phyloP scores from a whole-genome alignment of 2,113 vertebrate species.

The Neolamprologus toae region DNA sequence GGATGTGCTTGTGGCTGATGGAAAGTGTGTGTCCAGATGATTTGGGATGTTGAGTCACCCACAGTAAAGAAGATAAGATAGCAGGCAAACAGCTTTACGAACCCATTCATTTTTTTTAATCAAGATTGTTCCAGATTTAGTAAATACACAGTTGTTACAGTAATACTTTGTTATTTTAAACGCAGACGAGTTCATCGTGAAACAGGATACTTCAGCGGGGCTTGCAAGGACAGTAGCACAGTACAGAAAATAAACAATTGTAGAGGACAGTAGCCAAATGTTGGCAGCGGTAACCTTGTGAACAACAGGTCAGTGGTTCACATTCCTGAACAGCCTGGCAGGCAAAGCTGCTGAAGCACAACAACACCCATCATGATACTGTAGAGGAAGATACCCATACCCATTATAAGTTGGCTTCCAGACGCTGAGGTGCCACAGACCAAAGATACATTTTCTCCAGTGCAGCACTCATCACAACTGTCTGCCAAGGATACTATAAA shows the following conservation, averaged over 20 bases:
- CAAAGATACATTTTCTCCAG: background rate
- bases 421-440: background rate
- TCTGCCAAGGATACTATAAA: background rate
- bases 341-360: background rate
- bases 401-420: background rate
- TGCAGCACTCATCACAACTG: background rate
- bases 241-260: conserved; percentile 12
- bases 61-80: background rate
- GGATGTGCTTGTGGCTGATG: background rate
- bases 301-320: conserved; percentile 33
- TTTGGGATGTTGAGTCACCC: conserved; percentile 14
- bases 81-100: background rate
- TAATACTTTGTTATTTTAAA: background rate
- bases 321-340: conserved; percentile 23
- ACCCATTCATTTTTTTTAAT: background rate
- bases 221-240: background rate
- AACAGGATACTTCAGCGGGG: background rate
- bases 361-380: background rate
- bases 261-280: conserved; percentile 38
- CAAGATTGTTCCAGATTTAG: background rate
- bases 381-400: background rate
- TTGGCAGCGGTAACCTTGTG: conserved; percentile 19
- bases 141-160: background rate
- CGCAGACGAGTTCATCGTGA: background rate
- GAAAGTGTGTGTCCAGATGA: background rate